Percentiles rank a stretch among this genome's conserved stretches.
Evolutionary conservation across 2,113 vertebrate genomes (phyloP).

Genomic region (Rattus norvegicus): GRCr8 NC_086022.1:85120501-85121000

Average conservation of each 20-base stretch:
- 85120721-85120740: conserved; percentile 52
- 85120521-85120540: conserved; percentile 36
- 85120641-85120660: not conserved
- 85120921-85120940: not conserved
- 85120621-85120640: not conserved
- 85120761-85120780: not conserved
- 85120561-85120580: conserved; percentile 13
- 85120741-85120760: conserved; percentile 40
- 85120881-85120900: conserved; percentile 1
- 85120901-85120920: conserved; percentile 53
- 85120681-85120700: conserved; percentile 21
- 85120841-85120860: not conserved
- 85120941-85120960: conserved; percentile 7
- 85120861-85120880: not conserved
- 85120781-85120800: conserved; percentile 10
- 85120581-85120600: conserved; percentile 51
- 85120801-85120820: not conserved
- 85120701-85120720: conserved; percentile 41
- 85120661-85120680: conserved; percentile 23
- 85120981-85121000: conserved; percentile 4
- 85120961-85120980: conserved; percentile 20
- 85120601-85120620: not conserved
- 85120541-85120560: conserved; percentile 4
- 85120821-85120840: not conserved
- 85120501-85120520: conserved; percentile 44